Evolutionary conservation across 2,888 invertebrate genomes (phyloP), one percentile per base, ranked within the genome.

Genomic region (Tachystola acroxantha): DNA sequence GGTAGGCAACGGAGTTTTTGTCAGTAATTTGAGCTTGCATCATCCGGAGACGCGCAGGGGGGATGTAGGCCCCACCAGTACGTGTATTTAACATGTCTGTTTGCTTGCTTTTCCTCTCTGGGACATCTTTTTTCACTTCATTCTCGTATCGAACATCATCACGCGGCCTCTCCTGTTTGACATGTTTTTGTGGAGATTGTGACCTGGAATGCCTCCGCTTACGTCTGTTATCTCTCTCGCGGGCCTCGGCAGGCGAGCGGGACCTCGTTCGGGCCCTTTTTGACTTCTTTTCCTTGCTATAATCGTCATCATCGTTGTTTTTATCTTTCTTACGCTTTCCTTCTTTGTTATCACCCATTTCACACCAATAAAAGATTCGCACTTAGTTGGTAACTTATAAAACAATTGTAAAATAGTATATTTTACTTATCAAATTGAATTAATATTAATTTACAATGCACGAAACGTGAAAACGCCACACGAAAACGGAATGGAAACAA

Each of bases 1-100:
- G 99, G 78, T 96, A 99, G 1, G 96, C 96, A 13, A 93, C 91
- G 43, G 97, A 96, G n/a, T 93, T 89, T 86, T 99, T 99, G 64
- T 99, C 99, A 0, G 95, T 96, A 34, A 99, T 97, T 72, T 95
- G 93, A 0, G 94, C 95, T 79, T 99, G 98, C 96, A 99, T 96
- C 91, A 98, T 89, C 12, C 95, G 90, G 26, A 99, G 86, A 64
- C 95, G 96, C 0, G 99, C 99, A 0, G 99, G 99, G 1, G 99
- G 99, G 58, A 99, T 99, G 61, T 99, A 99, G 2, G 99, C 99
- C 37, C 96, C 97, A 25, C 96, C 96, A 6, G 96, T 96, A 62
- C 91, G 90, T 0, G 96, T 94, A 33, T 94, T 95, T 2, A 96
- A 66, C 58, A 94, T 81, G 66, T 96, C 95, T 10, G 73, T 80